Evolutionary conservation across 2,113 vertebrate genomes (phyloP).

Genomic region (Scopus umbretta): DNA sequence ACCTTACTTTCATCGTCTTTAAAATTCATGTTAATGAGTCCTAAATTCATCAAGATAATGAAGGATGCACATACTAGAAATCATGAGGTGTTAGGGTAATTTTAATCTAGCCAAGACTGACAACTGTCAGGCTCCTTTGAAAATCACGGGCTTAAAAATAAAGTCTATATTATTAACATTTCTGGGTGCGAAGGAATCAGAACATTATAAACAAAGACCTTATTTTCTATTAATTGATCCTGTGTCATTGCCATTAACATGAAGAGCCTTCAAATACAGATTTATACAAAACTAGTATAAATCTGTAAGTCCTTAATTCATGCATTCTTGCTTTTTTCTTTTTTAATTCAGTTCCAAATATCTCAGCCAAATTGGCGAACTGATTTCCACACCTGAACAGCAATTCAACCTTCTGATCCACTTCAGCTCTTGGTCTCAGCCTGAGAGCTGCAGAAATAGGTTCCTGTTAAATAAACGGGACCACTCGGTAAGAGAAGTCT

Average conservation of each 20-base stretch:
- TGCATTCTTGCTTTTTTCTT: background rate
- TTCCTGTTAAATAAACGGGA: background rate
- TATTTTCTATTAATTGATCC: background rate
- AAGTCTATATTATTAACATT: background rate
- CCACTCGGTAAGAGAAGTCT: background rate
- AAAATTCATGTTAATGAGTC: background rate
- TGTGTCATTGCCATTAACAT: background rate
- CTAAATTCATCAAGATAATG: background rate
- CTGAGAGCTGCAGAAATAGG: background rate
- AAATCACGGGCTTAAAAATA: background rate
- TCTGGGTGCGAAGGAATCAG: background rate
- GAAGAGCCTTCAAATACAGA: background rate
- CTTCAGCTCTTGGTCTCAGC: background rate
- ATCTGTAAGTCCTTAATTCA: background rate
- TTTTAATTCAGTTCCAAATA: background rate
- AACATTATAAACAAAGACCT: background rate
- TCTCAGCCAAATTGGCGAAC: background rate
- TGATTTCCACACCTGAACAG: background rate
- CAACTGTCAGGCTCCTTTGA: background rate
- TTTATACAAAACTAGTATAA: background rate
- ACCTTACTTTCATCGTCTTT: background rate
- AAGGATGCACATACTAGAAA: background rate
- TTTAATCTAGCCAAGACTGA: conserved; percentile 25
- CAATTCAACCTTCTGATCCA: background rate
- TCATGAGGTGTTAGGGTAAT: background rate